Evolutionary conservation across 2,888 invertebrate species (phyloP).

Genomic region (Dynastes tityus): DNA sequence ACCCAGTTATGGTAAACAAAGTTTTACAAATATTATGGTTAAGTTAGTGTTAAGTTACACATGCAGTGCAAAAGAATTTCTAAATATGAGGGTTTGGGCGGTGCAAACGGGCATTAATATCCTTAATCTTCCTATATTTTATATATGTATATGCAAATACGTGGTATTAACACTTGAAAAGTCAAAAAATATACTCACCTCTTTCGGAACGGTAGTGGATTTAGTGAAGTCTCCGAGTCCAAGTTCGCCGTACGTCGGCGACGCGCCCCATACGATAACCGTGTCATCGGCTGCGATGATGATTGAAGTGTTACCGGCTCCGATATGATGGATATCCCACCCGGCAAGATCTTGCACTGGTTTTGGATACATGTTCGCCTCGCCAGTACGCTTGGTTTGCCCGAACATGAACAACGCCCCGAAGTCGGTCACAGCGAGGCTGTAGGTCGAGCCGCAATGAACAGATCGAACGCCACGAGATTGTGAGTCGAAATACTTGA

Average conservation of each 20-base stretch:
- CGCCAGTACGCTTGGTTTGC: constrained; percentile 92
- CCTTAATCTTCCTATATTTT: too few relatives aligned
- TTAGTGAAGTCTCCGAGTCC: constrained; percentile 92
- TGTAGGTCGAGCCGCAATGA: constrained; percentile 89
- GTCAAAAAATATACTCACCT: constrained; percentile 72
- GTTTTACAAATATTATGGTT: too few relatives aligned
- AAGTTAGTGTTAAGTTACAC: too few relatives aligned
- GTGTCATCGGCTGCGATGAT: constrained; percentile 93
- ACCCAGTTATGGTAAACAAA: too few relatives aligned
- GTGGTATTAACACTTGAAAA: too few relatives aligned
- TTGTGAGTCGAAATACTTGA: constrained; percentile 91
- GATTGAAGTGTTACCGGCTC: constrained; percentile 87
- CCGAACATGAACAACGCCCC: constrained; percentile 89
- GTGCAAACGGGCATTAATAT: too few relatives aligned
- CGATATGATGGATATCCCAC: constrained; percentile 91
- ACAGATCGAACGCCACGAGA: constrained; percentile 87
- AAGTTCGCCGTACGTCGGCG: constrained; percentile 94
- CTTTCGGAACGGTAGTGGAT: constrained; percentile 90
- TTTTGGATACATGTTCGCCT: constrained; percentile 97
- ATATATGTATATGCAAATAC: too few relatives aligned
- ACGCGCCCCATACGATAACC: constrained; percentile 94
- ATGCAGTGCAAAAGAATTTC: too few relatives aligned
- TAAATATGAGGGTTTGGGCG: too few relatives aligned
- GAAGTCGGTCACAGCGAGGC: constrained; percentile 86
- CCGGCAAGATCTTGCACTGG: constrained; percentile 95